Base-by-base conservation (phyloP, 2,888 invertebrate genomes). In the Perizoma flavofasciatum region DNA sequence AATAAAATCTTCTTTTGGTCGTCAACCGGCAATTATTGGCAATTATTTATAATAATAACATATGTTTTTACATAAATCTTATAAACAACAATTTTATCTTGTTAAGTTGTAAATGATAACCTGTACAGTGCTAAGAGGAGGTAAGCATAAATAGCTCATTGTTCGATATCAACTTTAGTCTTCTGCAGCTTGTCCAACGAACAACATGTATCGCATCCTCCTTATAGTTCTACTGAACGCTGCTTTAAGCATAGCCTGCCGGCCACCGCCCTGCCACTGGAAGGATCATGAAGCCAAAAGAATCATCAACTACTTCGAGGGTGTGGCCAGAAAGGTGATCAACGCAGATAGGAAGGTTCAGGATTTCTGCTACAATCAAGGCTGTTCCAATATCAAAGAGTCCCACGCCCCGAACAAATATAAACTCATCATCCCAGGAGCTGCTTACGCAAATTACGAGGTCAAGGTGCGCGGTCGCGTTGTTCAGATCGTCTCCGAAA, bases 251-350 rank as follows among this genome's bases (percentile, higher is more conserved):
- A 49, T 65, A 5, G 55, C 59, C 11, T 69, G 69, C 6, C 57
- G 40, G 9, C 60, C 63, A 0, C 57, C 65, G 0, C 66, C 68
- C 0, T 69, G 69, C 50, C 69, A 69, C 11, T 69, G 69, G 69
- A 22, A 40, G 0, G 37, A 65, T 5, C 37, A 37, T 7, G 3
- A 37, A 7, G 37, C 59, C 0, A 48, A 49, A 6, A 61, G 34
- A 0, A 49, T 65, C n/a, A 55, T 52, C 4, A 37, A 69, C 41
- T 69, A 67, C 55, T 69, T 61, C 58, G n/a, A 61, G 0, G 46
- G 58, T 3, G 63, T 67, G 1, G 69, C 66, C 0, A 59, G 48
- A 9, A 59, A 56, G 37, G 61, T 69, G 35, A 65, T 67, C 41
- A 55, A 51, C 4, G 63, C 67, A 4, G 67, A 67, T 41, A 63